phyloP scores from a whole-genome alignment of 2,888 invertebrate species.

The Pristionchus arcanus region DNA sequence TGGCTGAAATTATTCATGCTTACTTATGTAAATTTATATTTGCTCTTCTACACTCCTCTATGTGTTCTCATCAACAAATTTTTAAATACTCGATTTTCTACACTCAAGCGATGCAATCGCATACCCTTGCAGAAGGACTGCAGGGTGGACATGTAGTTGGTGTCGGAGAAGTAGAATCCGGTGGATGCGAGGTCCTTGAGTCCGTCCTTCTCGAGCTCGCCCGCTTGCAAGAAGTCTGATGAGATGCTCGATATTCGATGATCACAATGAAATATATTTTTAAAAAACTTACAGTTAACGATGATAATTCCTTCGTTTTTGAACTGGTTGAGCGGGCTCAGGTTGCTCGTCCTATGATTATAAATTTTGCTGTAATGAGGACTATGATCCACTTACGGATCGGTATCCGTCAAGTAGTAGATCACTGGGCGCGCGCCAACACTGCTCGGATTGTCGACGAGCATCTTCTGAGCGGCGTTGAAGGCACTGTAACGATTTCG shows the following conservation, averaged over 20 bases:
- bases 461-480: neutral
- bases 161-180: conserved; percentile 14
- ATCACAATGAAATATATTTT: neutral
- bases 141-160: neutral
- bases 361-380: neutral
- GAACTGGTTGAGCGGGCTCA: neutral
- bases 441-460: neutral
- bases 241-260: no score
- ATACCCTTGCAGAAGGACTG: neutral
- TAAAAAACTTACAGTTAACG: neutral
- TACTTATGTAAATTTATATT: no score
- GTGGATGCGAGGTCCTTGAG: conserved; percentile 9
- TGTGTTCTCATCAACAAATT: no score
- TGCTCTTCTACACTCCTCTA: no score
- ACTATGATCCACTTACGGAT: conserved; percentile 15
- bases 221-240: neutral
- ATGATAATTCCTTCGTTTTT: neutral
- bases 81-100: no score
- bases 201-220: neutral
- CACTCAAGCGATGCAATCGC: no score
- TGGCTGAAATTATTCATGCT: no score
- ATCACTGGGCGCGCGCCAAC: neutral
- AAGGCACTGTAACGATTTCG: neutral
- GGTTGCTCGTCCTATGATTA: neutral
- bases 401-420: conserved; percentile 8